Conservation (phyloP, 2,113 vertebrate genomes). For the Caranx melampygus region DNA sequence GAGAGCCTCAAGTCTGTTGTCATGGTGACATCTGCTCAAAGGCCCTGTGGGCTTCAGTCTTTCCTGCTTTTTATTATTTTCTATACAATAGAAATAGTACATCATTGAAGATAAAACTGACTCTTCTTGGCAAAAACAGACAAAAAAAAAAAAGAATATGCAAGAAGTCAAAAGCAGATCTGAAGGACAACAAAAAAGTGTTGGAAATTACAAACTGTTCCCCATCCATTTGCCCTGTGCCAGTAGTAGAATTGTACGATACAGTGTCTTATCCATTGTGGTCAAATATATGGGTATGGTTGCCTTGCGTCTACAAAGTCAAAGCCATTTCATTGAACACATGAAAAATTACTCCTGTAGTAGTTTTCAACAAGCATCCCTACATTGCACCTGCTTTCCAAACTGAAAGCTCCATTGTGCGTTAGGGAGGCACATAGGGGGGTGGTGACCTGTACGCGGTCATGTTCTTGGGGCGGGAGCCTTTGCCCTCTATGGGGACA, state of each 20-base stretch:
- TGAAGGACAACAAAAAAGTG: constrained; percentile 67
- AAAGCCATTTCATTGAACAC: constrained; percentile 72
- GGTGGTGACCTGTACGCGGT: constrained; percentile 96
- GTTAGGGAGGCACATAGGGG: constrained; percentile 97
- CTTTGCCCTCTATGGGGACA: constrained; percentile 94
- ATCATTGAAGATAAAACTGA: constrained; percentile 81
- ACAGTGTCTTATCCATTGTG: constrained; percentile 70
- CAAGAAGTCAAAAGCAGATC: constrained; percentile 77
- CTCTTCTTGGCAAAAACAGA: constrained; percentile 80
- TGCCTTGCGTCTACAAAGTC: constrained; percentile 76
- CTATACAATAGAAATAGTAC: constrained; percentile 85
- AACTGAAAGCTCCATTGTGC: constrained; percentile 51
- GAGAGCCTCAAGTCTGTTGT: constrained; percentile 81
- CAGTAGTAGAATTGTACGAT: constrained; percentile 66
- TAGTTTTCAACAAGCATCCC: constrained; percentile 71
- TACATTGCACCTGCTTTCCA: constrained; percentile 68
- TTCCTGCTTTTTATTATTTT: constrained; percentile 81
- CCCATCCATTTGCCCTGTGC: constrained; percentile 64
- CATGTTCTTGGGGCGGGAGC: constrained; percentile 98
- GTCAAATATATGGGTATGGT: constrained; percentile 71
- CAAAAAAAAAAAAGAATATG: constrained; percentile 66
- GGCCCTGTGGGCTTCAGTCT: constrained; percentile 75
- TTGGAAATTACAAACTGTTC: constrained; percentile 65
- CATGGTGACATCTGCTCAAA: constrained; percentile 80
- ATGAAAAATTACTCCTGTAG: constrained; percentile 74